These are phyloP conservation scores for Ammodytes dubius DNA, from an alignment of 2,113 vertebrate genomes.

Conservation along the genomic window DNA sequence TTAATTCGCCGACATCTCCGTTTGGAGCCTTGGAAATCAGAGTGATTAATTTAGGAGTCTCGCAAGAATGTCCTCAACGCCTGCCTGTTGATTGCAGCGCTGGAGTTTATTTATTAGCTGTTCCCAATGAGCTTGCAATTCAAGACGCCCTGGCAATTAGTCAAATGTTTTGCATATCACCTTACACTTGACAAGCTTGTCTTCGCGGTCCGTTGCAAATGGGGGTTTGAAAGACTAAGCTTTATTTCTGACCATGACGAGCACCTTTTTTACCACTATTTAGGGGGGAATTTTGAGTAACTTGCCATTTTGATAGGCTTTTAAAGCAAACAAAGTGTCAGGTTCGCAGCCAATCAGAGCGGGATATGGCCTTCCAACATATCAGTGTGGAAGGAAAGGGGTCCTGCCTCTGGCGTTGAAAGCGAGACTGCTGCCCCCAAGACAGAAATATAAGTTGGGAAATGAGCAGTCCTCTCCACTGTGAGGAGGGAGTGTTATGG, in stretches of 20 bases:
- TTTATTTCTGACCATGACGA: conserved; percentile 37
- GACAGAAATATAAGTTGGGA: conserved; percentile 65
- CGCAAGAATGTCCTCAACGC: conserved; percentile 83
- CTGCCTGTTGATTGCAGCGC: conserved; percentile 87
- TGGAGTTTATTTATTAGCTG: conserved; percentile 85
- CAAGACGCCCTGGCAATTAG: conserved; percentile 73
- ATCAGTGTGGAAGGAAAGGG: conserved; percentile 47
- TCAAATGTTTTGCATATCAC: conserved; percentile 77
- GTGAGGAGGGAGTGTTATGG: conserved; percentile 65
- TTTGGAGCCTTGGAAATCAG: conserved; percentile 82
- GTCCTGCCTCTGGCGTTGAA: conserved; percentile 78
- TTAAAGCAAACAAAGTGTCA: conserved; percentile 62
- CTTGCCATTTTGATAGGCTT: conserved; percentile 66
- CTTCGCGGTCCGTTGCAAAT: conserved; percentile 65
- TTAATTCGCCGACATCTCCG: conserved; percentile 84
- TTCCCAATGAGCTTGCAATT: conserved; percentile 74
- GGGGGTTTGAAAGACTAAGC: conserved; percentile 44
- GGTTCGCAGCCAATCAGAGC: conserved; percentile 78
- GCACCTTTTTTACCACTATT: conserved; percentile 18
- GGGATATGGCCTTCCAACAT: conserved; percentile 38
- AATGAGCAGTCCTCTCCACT: conserved; percentile 49
- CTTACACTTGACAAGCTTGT: conserved; percentile 70
- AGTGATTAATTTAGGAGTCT: conserved; percentile 86
- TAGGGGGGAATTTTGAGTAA: conserved; percentile 30
- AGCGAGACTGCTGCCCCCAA: conserved; percentile 68